phyloP scores from a whole-genome alignment of 2,797 vertebrate genomes.

The Mionectes olivaceus region DNA sequence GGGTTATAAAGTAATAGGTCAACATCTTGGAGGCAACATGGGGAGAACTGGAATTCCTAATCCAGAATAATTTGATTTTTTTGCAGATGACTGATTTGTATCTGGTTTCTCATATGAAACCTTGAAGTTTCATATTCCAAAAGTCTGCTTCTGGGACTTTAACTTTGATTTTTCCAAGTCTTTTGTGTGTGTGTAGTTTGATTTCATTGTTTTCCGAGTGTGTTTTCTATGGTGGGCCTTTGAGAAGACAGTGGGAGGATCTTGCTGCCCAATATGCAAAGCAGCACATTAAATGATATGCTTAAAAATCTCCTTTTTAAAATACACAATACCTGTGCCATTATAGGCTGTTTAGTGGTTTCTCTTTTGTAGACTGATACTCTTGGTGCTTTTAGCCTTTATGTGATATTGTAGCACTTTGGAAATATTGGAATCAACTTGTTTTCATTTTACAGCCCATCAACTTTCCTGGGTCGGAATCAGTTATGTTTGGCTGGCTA shows the following conservation, averaged over 20 bases:
- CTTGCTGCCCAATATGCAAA: background rate
- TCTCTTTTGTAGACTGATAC: background rate
- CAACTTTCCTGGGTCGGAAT: background rate
- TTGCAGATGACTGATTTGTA: background rate
- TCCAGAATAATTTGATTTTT: background rate
- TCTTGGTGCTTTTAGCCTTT: background rate
- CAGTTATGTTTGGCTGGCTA: background rate
- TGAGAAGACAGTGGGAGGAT: background rate
- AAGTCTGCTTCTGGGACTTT: background rate
- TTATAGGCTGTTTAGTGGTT: background rate
- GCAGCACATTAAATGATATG: background rate
- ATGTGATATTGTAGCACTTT: background rate
- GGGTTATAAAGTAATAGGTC: background rate
- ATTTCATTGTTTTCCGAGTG: background rate
- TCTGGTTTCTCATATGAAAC: background rate
- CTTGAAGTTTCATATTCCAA: background rate
- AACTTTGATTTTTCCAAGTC: background rate
- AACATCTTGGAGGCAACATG: background rate
- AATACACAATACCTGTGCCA: background rate
- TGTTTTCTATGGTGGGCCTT: background rate
- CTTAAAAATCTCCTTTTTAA: background rate
- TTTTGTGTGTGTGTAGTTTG: background rate
- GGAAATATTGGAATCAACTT: background rate
- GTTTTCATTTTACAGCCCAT: background rate
- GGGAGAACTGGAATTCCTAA: background rate